phyloP scores from a whole-genome alignment of 2,797 vertebrate species.

The Coluber constrictor region DNA sequence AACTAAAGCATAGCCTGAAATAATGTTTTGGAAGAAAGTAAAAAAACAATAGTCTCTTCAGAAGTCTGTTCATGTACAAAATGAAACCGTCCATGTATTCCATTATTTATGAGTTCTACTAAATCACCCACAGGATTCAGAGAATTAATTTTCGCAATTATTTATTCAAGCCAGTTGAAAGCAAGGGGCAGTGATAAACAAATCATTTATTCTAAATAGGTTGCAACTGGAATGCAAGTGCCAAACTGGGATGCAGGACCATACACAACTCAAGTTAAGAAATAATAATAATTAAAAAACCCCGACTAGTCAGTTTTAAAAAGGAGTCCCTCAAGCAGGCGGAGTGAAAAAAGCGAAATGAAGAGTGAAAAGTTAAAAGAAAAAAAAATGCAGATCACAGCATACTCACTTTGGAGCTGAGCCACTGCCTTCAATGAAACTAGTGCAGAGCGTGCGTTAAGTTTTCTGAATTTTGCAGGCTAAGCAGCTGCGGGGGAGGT shows the following conservation, averaged over 20 bases:
- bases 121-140: not conserved
- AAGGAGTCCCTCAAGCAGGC: too few species aligned
- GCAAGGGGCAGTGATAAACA: not conserved
- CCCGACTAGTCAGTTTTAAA: not conserved
- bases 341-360: not conserved
- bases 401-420: not conserved
- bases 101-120: not conserved
- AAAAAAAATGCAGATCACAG: not conserved
- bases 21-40: not conserved
- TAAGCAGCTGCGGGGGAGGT: not conserved
- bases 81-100: not conserved
- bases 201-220: too few species aligned
- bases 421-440: not conserved
- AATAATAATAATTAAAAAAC: not conserved
- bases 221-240: not conserved
- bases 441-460: not conserved
- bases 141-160: not conserved
- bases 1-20: not conserved
- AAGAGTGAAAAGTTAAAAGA: not conserved
- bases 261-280: not conserved
- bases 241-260: not conserved
- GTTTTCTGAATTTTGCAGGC: not conserved
- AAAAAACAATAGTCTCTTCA: not conserved
- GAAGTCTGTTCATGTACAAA: not conserved
- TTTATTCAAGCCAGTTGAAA: not conserved